Base-by-base conservation (phyloP, 2,888 invertebrate genomes). In the Acronicta aceris region DNA sequence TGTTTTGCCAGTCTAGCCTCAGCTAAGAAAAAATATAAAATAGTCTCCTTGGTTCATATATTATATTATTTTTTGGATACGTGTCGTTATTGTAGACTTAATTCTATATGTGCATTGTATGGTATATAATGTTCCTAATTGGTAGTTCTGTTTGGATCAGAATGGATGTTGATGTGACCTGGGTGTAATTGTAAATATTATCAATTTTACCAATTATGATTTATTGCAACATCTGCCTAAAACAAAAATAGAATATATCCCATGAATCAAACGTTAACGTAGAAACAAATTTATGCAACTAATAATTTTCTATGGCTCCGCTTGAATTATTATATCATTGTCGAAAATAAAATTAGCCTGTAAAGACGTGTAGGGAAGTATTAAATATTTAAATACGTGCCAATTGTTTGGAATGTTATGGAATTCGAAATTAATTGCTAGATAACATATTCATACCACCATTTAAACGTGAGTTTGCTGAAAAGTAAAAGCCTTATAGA, bases 161-260 rank as follows among this genome's bases (percentile, higher is more conserved):
- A 83, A 84, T 82, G 75, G 81, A 86, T 90, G 91, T 90, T 93
- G 94, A 93, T 94, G 91, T 94, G 94, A 94, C 93, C 94, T 94
- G 94, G 94, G 94, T 94, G 94, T 92, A 82, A 86, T 86, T 82
- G 85, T 88, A 86, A 84, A 88, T 82, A 74, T 80, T 76, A 81
- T 88, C 82, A 86, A 85, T 84, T 84, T 84, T 79, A 86, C 90
- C 90, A 91, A 92, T 91, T 71, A 65, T 78, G 79, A 83, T 89
- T 91, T 88, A 76, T 81, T 81, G 90, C 88, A 90, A 89, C 88
- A 78, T 70, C 65, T 74, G 63, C 72, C 71, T 76, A 75, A 61
- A 33, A 52, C 30, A 59, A 25, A 55, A 66, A 49, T n/a, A 59
- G 7, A 47, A 53, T 55, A 38, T 58, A 59, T 48, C 59, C 45